A percentile compares a stretch with the other conserved stretches of the same genome.
These are phyloP conservation scores for Plebejus melissa DNA, from an alignment of 2,888 invertebrate species.

Conservation along the genomic window DNA sequence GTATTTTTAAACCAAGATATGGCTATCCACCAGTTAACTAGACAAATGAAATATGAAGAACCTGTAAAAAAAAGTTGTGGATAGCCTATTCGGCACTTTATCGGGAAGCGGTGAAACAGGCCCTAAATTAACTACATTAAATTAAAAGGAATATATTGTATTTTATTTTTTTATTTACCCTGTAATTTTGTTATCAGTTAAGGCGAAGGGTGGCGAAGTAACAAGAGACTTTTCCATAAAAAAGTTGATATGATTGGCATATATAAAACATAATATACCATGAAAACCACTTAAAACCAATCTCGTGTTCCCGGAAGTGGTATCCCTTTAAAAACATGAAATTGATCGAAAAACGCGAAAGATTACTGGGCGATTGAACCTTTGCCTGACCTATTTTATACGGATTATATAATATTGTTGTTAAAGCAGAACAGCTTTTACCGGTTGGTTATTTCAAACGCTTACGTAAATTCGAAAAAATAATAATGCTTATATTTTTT, in stretches of 20 bases:
- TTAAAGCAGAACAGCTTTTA: background rate
- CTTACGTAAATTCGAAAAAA: background rate
- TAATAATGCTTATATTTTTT: background rate
- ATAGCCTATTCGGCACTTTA: no score
- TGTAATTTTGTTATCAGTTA: background rate
- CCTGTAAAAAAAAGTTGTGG: no score
- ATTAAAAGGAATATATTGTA: background rate
- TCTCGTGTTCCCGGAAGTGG: background rate
- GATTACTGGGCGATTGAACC: background rate
- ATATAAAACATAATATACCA: background rate
- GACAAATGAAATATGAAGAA: no score
- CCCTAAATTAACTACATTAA: background rate
- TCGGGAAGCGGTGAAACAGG: no score
- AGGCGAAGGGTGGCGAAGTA: background rate
- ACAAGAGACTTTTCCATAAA: background rate
- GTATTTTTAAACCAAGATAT: no score
- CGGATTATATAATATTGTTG: conserved; percentile 2
- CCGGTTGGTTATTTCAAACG: background rate
- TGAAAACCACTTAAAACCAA: background rate
- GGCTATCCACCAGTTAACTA: no score
- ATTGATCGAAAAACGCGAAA: background rate
- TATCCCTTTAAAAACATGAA: conserved; percentile 4
- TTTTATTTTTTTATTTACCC: background rate
- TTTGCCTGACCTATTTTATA: background rate
- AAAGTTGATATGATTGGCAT: background rate